Conservation (phyloP, 2,113 vertebrate species). For the Aldabrachelys gigantea region DNA sequence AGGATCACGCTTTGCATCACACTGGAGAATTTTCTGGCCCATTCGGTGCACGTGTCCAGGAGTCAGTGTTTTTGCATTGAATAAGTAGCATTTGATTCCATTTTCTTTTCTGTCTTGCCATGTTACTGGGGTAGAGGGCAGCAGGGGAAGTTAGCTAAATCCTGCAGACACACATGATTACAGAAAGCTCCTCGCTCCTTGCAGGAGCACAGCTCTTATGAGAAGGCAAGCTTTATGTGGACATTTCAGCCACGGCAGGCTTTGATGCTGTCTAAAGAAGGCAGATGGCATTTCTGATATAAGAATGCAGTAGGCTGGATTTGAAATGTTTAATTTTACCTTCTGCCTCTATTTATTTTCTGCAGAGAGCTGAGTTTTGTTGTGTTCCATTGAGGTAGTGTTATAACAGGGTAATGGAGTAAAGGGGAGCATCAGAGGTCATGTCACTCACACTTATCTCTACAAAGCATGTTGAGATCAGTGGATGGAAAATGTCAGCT, state of each 20-base stretch:
- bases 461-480: not conserved
- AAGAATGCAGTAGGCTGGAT: not conserved
- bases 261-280: not conserved
- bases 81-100: conserved; percentile 65
- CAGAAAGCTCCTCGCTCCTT: conserved; percentile 19
- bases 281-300: fast-evolving
- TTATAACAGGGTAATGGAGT: fast-evolving
- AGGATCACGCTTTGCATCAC: conserved; percentile 64
- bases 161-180: conserved; percentile 24
- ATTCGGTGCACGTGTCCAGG: conserved; percentile 51
- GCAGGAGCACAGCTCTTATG: not conserved
- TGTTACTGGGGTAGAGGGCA: conserved; percentile 59
- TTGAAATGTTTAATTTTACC: not conserved
- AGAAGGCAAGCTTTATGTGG: not conserved
- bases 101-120: conserved; percentile 56
- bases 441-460: not conserved
- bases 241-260: not conserved
- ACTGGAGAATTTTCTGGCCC: conserved; percentile 51
- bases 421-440: not conserved
- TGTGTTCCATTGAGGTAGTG: not conserved
- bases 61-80: conserved; percentile 48
- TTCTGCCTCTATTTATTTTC: not conserved
- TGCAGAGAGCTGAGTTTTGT: not conserved
- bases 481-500: not conserved
- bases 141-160: conserved; percentile 30